Evolutionary conservation across 1,140 invertebrate genomes (phyloP), one percentile per base, ranked within the genome.

Genomic region (Caenorhabditis tropicalis): DNA sequence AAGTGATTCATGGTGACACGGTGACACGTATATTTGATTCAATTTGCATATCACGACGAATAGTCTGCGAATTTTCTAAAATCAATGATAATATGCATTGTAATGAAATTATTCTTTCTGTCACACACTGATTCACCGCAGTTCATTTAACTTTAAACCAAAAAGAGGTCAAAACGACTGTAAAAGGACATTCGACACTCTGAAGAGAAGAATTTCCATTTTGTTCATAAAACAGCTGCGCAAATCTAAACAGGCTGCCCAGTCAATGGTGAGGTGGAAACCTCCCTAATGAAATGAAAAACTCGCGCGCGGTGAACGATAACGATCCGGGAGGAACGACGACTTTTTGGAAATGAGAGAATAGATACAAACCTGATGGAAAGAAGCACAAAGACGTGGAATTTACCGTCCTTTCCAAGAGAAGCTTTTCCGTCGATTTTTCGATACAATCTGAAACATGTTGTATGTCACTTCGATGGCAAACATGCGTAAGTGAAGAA

Each of bases 371-470:
- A 96, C 95, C 95, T 94, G 82, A 95, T 93, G 90, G 95, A 95
- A 10, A 99, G 93, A 91, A 96, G 98, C 82, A 98, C 94, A 90
- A 99, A 97, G 9, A 98, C 93, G 91, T 99, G 97, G 91, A 99
- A 98, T 92, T 98, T 97, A 36, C 96, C 97, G 93, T 99, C 97
- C 92, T 99, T 99, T 58, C 98, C 98, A 15, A 98, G 92, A 16
- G 95, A 94, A 83, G 95, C 94, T 79, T 95, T 95, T 0, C 94
- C 94, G 43, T 94, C 95, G 60, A 98, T 96, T 92, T 96, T 92
- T 60, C 65, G 70, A 46, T 51, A 79, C n/a, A 84, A 51, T 65
- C 39, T 88, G 87, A 74, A 74, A 74, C 7, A 21, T 74, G 16
- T 7, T 6, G 58, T 3, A 43, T 43, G 39, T 33, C 10, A 2